Evolutionary conservation across 1,140 invertebrate genomes (phyloP).

Genomic region (Aphaenogaster rudis): DNA sequence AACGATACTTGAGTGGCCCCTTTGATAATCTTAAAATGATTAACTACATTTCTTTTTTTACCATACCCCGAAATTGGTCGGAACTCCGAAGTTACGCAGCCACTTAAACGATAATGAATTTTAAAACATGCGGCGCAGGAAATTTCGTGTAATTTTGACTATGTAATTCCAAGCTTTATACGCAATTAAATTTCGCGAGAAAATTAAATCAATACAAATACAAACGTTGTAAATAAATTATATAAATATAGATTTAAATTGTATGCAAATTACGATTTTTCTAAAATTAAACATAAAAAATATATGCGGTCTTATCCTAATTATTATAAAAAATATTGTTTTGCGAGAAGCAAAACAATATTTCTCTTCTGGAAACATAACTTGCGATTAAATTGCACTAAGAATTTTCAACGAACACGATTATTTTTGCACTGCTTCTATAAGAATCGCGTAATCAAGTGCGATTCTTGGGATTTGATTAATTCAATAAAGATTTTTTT

Average conservation of each 20-base stretch:
- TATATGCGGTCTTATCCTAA: background rate
- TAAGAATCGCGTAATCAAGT: slow-evolving; percentile 6
- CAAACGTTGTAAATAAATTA: background rate
- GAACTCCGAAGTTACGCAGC: background rate
- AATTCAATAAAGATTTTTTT: slow-evolving; percentile 35
- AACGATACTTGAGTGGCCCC: background rate
- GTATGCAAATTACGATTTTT: background rate
- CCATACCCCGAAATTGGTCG: background rate
- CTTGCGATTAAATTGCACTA: background rate
- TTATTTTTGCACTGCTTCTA: background rate
- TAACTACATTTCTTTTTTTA: background rate
- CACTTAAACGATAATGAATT: background rate
- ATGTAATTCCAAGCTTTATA: background rate
- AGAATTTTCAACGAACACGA: background rate
- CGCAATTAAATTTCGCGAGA: background rate
- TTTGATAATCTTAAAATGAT: slow-evolving; percentile 26
- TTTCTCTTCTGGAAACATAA: background rate
- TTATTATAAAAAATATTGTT: background rate
- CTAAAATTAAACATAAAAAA: background rate
- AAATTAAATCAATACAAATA: background rate
- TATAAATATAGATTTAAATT: background rate
- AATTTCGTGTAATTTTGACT: background rate
- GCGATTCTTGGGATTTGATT: background rate
- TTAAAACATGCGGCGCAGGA: background rate
- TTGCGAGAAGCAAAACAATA: background rate